Conservation (phyloP, 2,888 invertebrate genomes). For the Pemphredon lugubris region DNA sequence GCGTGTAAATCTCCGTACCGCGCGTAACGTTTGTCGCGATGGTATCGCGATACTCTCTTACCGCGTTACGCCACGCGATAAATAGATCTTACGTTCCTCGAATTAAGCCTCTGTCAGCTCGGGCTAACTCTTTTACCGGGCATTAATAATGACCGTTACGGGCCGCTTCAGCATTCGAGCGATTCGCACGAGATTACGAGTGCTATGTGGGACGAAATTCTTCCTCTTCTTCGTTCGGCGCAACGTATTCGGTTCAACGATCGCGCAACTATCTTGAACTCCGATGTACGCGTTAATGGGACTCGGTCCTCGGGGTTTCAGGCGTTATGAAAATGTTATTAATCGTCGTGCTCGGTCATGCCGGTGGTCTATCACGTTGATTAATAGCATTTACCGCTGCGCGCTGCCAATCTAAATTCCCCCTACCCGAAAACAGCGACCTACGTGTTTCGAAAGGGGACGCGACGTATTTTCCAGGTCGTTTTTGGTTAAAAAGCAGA, state of each 20-base stretch:
- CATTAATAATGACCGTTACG: slow-evolving; percentile 42
- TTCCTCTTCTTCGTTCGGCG: slow-evolving; percentile 20
- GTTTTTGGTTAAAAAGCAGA: not conserved
- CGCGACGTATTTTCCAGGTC: not conserved
- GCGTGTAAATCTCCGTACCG: no score
- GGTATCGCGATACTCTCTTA: no score
- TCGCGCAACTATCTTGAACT: slow-evolving; percentile 59
- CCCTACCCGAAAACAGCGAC: slow-evolving; percentile 19
- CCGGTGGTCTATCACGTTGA: slow-evolving; percentile 52
- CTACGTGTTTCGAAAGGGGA: slow-evolving; percentile 36
- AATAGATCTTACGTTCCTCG: no score
- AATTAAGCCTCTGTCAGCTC: no score
- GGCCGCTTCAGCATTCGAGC: not conserved
- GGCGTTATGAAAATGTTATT: slow-evolving; percentile 67
- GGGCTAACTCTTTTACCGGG: slow-evolving; percentile 23
- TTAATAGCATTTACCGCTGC: slow-evolving; percentile 60
- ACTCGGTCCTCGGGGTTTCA: slow-evolving; percentile 44
- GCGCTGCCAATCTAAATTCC: slow-evolving; percentile 21
- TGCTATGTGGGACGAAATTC: slow-evolving; percentile 38
- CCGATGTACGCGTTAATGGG: slow-evolving; percentile 53
- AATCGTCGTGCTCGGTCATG: slow-evolving; percentile 52
- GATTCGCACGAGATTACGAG: slow-evolving; percentile 36
- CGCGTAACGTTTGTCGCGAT: no score
- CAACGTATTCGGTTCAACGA: slow-evolving; percentile 58
- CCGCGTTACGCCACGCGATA: no score